A percentile compares a stretch with the other conserved stretches of the same genome.
These are phyloP conservation scores for Cyclina sinensis DNA, from an alignment of 1,140 invertebrate species.

Conservation along the genomic window DNA sequence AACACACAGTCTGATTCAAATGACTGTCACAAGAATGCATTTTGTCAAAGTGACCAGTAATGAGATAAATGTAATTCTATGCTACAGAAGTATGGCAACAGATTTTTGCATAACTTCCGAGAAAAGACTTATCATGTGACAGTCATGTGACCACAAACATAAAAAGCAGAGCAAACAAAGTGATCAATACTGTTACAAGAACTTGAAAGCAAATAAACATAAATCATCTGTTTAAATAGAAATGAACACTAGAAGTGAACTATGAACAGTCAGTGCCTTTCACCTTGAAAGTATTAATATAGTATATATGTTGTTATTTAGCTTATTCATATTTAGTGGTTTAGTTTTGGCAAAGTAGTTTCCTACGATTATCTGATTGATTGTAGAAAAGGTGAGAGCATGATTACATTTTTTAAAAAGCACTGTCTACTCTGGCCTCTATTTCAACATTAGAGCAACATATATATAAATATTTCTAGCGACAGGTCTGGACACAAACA, in stretches of 20 bases:
- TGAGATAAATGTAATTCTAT: too few relatives aligned
- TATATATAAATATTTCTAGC: too few relatives aligned
- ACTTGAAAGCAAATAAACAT: background rate
- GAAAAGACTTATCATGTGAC: conserved; percentile 6
- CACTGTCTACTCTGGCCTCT: background rate
- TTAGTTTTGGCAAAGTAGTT: background rate
- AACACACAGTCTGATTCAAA: background rate
- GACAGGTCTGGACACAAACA: too few relatives aligned
- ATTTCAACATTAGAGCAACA: too few relatives aligned
- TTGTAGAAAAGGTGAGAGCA: background rate
- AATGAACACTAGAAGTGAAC: background rate
- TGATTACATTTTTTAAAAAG: background rate
- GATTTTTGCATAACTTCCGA: too few relatives aligned
- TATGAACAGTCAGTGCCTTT: background rate
- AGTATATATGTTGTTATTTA: background rate
- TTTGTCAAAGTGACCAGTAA: background rate
- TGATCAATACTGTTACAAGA: background rate
- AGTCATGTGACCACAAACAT: background rate
- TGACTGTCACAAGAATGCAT: background rate
- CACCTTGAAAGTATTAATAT: background rate
- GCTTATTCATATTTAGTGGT: background rate
- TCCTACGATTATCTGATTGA: background rate
- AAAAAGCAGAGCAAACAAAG: conserved; percentile 25
- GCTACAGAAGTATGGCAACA: too few relatives aligned
- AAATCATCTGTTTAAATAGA: background rate